These are phyloP conservation scores for Sceloporus undulatus DNA, from an alignment of 2,113 vertebrate genomes.

Conservation along the genomic window DNA sequence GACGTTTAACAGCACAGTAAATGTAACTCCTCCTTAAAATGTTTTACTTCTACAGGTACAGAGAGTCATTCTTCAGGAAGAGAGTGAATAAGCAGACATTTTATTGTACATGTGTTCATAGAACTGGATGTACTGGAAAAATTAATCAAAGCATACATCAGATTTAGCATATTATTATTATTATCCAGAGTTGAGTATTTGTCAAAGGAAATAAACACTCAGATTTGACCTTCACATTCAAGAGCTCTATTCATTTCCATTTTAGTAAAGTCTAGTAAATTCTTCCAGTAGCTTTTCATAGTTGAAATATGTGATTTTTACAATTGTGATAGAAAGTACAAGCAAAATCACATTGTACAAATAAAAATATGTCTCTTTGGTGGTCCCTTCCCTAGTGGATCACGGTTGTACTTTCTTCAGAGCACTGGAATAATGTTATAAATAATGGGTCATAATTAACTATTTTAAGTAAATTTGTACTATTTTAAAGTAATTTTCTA, in stretches of 20 bases:
- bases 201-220: constrained; percentile 30
- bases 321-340: not conserved
- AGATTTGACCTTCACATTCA: constrained; percentile 25
- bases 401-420: not conserved
- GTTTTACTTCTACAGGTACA: not conserved
- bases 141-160: constrained; percentile 31
- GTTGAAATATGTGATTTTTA: constrained; percentile 8
- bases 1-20: not conserved
- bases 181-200: constrained; percentile 20
- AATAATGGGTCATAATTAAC: not conserved
- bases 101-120: not conserved
- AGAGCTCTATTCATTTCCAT: constrained; percentile 13
- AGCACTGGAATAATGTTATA: not conserved
- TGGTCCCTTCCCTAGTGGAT: not conserved
- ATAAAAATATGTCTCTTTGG: not conserved
- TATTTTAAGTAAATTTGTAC: too few species aligned
- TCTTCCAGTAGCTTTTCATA: not conserved
- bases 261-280: not conserved
- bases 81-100: not conserved
- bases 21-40: constrained; percentile 1
- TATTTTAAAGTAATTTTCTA: too few species aligned
- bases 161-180: constrained; percentile 31
- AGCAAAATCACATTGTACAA: not conserved
- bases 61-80: not conserved
- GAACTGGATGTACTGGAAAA: not conserved